phyloP scores from a whole-genome alignment of 2,113 vertebrate species.

The Tenebrosternarchus preto region DNA sequence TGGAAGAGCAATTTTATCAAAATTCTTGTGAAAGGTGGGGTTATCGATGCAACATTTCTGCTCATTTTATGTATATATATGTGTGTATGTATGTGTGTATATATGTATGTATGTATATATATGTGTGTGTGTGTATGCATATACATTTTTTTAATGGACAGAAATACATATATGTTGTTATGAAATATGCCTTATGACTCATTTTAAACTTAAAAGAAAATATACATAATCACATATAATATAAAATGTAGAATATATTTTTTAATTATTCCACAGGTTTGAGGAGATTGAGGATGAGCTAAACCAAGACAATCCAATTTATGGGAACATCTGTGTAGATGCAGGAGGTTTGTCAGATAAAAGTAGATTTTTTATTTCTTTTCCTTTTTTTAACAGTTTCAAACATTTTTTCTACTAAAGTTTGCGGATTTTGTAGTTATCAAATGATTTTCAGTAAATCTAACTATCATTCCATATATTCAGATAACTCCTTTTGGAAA shows the following conservation, averaged over 20 bases:
- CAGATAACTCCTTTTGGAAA: background rate
- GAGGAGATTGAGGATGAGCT: slow-evolving; percentile 49
- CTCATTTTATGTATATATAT: background rate
- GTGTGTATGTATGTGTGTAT: too few relatives aligned
- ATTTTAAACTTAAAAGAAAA: too few relatives aligned
- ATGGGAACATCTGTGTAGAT: slow-evolving; percentile 71
- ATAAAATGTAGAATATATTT: background rate
- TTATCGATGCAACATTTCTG: background rate
- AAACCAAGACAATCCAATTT: slow-evolving; percentile 73
- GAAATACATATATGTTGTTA: background rate
- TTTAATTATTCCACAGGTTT: slow-evolving; percentile 19
- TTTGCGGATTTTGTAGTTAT: too few relatives aligned
- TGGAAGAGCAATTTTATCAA: slow-evolving; percentile 22
- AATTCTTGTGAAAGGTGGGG: slow-evolving; percentile 56
- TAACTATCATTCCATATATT: background rate
- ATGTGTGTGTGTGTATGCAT: too few relatives aligned
- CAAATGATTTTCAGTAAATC: background rate
- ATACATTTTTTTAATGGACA: background rate
- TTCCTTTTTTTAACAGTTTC: too few relatives aligned
- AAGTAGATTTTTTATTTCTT: background rate
- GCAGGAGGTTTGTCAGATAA: slow-evolving; percentile 45
- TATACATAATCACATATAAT: background rate
- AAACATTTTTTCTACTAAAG: too few relatives aligned
- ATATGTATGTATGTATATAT: too few relatives aligned
- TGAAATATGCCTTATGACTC: too few relatives aligned